A percentile compares a stretch with the other conserved stretches of the same genome.
These are phyloP conservation scores for Aspidoscelis tigris DNA, from an alignment of 2,113 vertebrate species.

Conservation along the genomic window DNA sequence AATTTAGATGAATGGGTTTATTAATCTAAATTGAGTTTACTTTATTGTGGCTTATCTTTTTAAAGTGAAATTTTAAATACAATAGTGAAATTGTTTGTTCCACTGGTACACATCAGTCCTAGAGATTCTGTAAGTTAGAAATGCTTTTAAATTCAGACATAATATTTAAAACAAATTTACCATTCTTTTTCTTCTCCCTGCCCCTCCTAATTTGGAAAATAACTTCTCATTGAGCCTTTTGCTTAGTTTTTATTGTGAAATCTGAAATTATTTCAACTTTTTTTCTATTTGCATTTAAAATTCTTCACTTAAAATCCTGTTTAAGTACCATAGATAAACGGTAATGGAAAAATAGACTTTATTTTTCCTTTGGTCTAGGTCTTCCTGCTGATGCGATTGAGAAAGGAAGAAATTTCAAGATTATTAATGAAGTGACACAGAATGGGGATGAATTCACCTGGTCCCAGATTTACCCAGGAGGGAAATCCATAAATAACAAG, in stretches of 20 bases:
- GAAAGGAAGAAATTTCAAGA: conserved; percentile 85
- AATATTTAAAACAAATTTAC: too few relatives aligned
- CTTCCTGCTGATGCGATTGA: conserved; percentile 80
- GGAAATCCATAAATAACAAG: conserved; percentile 81
- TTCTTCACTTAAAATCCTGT: background rate
- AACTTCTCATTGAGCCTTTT: background rate
- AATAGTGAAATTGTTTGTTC: background rate
- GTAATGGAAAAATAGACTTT: conserved; percentile 1
- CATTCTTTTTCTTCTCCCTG: too few relatives aligned
- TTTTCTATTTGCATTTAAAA: background rate
- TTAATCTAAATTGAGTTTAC: too few relatives aligned
- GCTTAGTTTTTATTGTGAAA: conserved; percentile 4
- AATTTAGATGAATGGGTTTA: too few relatives aligned
- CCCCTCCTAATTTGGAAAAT: background rate
- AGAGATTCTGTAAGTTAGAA: background rate
- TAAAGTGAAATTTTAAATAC: too few relatives aligned
- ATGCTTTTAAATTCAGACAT: background rate
- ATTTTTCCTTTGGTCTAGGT: conserved; percentile 68
- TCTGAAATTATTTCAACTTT: conserved; percentile 5
- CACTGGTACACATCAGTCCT: background rate
- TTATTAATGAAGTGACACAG: conserved; percentile 87
- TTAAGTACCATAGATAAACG: conserved; percentile 11
- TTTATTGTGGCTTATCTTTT: background rate
- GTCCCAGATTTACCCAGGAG: conserved; percentile 84
- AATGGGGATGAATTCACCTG: conserved; percentile 86